phyloP scores from a whole-genome alignment of 2,797 vertebrate genomes.

The Salmo trutta region DNA sequence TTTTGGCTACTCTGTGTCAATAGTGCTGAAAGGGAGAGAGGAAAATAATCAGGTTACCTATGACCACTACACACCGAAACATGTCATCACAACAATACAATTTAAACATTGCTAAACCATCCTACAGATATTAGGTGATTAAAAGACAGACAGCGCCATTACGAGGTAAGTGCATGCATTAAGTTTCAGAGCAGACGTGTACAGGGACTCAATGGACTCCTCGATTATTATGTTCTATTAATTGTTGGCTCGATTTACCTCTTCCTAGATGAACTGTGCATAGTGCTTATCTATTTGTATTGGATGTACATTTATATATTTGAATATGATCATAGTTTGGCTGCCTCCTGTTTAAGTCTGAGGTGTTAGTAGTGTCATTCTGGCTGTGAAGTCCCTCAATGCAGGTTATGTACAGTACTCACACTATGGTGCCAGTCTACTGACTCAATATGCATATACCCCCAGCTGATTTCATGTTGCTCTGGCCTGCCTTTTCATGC shows the following conservation, averaged over 20 bases:
- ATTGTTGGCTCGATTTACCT: conserved; percentile 21
- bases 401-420: conserved; percentile 47
- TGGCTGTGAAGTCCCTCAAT: conserved; percentile 51
- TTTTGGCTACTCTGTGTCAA: conserved; percentile 29
- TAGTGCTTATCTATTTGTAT: background rate
- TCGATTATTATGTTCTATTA: conserved; percentile 21
- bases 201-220: conserved; percentile 8
- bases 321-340: background rate
- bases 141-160: conserved; percentile 44
- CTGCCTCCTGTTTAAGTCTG: background rate
- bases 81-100: background rate
- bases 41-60: conserved; percentile 48
- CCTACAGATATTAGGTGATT: conserved; percentile 34
- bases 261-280: background rate
- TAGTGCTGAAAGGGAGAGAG: conserved; percentile 39
- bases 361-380: conserved; percentile 36
- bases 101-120: conserved; percentile 25
- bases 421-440: conserved; percentile 60
- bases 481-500: conserved; percentile 57
- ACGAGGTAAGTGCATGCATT: conserved; percentile 22
- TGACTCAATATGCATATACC: conserved; percentile 39
- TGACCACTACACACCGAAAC: conserved; percentile 31
- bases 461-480: conserved; percentile 68
- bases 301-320: too few relatives aligned
- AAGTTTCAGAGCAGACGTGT: conserved; percentile 3